A percentile compares a stretch with the other conserved stretches of the same genome.
Conservation (phyloP, 2,797 vertebrate species). For the Sebastes alutus region DNA sequence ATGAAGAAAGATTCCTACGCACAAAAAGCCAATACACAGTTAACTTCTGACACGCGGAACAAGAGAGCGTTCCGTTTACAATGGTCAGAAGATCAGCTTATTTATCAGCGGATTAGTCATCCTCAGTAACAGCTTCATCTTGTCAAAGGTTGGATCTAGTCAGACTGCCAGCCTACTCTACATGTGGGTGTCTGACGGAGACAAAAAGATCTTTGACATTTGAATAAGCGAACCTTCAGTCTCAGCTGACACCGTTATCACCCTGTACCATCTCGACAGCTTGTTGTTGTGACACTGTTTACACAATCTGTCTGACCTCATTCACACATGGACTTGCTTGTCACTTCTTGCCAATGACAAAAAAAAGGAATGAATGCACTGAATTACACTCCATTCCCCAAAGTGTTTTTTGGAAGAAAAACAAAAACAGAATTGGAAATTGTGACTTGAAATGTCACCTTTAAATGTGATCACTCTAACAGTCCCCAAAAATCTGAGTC, state of each 20-base stretch:
- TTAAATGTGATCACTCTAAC: background rate
- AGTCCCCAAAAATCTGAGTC: background rate
- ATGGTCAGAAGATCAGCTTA: slow-evolving; percentile 42
- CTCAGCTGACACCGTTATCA: background rate
- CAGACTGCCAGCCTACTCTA: slow-evolving; percentile 28
- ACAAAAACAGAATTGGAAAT: background rate
- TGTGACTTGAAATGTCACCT: background rate
- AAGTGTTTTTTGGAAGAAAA: background rate
- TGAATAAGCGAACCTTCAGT: slow-evolving; percentile 19
- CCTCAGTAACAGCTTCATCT: slow-evolving; percentile 27
- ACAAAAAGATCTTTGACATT: slow-evolving; percentile 50
- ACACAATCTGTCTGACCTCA: background rate
- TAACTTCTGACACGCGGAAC: background rate
- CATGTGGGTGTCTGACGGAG: slow-evolving; percentile 48
- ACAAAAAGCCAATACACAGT: no score
- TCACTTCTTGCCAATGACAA: background rate
- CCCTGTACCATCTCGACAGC: background rate
- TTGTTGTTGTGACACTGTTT: slow-evolving; percentile 10
- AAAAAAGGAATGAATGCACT: background rate
- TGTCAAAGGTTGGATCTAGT: slow-evolving; percentile 50
- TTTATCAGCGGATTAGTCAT: slow-evolving; percentile 55
- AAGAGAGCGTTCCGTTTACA: background rate
- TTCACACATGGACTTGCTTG: background rate
- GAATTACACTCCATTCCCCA: background rate
- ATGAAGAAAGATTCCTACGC: background rate